These are phyloP conservation scores for Pseudonaja textilis DNA, from an alignment of 2,113 vertebrate genomes.

Conservation along the genomic window DNA sequence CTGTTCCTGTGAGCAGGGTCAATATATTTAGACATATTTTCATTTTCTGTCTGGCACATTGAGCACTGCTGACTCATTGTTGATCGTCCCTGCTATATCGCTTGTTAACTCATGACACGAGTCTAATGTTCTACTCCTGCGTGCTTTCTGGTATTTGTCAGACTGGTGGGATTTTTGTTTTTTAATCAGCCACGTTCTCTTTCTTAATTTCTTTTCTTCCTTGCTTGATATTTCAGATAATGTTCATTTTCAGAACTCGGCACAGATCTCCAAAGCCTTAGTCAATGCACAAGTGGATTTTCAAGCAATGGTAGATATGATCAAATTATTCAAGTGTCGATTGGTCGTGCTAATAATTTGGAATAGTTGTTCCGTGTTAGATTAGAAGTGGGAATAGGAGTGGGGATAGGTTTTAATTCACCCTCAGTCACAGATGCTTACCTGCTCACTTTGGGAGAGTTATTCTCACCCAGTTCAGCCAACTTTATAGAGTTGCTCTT, in stretches of 20 bases:
- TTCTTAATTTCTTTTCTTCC: conserved; percentile 15
- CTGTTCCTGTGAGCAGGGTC: conserved; percentile 69
- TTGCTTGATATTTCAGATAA: conserved; percentile 83
- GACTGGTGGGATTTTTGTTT: conserved; percentile 46
- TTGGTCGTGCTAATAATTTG: conserved; percentile 22
- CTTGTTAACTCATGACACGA: conserved; percentile 72
- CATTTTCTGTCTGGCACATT: conserved; percentile 64
- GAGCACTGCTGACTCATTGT: conserved; percentile 64
- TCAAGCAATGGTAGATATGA: conserved; percentile 89
- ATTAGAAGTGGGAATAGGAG: neutral
- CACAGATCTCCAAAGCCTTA: conserved; percentile 95
- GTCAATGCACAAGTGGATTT: conserved; percentile 93
- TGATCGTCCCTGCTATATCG: conserved; percentile 71
- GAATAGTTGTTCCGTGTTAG: neutral
- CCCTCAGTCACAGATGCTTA: neutral
- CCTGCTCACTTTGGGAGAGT: neutral
- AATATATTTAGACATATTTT: conserved; percentile 65
- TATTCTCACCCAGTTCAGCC: neutral
- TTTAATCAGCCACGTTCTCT: conserved; percentile 50
- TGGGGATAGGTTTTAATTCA: neutral
- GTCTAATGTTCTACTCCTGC: conserved; percentile 69
- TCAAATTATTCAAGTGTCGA: conserved; percentile 23
- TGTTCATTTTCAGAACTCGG: conserved; percentile 98
- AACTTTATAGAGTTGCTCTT: neutral
- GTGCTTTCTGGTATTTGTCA: conserved; percentile 67